Conservation (phyloP, 1,140 invertebrate species). For the Aphidius gifuensis region DNA sequence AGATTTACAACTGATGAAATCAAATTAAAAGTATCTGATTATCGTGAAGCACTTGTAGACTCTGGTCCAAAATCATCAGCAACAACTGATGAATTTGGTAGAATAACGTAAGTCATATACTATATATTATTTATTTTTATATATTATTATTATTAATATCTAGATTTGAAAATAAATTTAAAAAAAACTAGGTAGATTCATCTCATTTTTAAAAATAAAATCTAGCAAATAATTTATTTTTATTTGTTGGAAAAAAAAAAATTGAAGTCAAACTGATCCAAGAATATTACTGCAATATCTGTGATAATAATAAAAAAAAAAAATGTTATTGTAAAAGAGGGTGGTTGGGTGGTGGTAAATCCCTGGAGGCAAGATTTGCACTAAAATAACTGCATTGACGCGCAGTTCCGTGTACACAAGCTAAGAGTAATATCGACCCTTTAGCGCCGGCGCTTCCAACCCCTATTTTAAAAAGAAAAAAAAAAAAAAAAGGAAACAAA, state of each 20-base stretch:
- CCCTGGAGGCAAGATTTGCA: too few relatives aligned
- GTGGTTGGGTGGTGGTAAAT: too few relatives aligned
- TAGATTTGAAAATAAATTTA: neutral
- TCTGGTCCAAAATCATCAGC: conserved; percentile 33
- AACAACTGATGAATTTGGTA: conserved; percentile 39
- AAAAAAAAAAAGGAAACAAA: neutral
- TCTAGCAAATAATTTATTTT: too few relatives aligned
- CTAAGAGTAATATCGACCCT: conserved; percentile 39
- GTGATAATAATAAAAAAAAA: neutral
- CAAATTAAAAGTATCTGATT: conserved; percentile 34
- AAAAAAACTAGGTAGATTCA: neutral
- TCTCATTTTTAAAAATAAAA: too few relatives aligned
- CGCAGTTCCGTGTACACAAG: conserved; percentile 2
- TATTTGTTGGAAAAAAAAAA: neutral
- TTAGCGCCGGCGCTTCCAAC: conserved; percentile 40
- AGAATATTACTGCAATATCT: neutral
- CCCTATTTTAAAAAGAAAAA: neutral
- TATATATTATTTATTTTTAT: neutral
- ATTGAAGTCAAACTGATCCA: neutral
- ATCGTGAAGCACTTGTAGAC: conserved; percentile 37
- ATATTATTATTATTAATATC: neutral
- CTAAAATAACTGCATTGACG: neutral
- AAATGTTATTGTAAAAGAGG: too few relatives aligned
- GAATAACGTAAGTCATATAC: conserved; percentile 36
- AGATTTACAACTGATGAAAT: conserved; percentile 41